Evolutionary conservation across 1,140 invertebrate species (phyloP), one percentile per base, ranked within the genome.

Genomic region (Chironomus tepperi): DNA sequence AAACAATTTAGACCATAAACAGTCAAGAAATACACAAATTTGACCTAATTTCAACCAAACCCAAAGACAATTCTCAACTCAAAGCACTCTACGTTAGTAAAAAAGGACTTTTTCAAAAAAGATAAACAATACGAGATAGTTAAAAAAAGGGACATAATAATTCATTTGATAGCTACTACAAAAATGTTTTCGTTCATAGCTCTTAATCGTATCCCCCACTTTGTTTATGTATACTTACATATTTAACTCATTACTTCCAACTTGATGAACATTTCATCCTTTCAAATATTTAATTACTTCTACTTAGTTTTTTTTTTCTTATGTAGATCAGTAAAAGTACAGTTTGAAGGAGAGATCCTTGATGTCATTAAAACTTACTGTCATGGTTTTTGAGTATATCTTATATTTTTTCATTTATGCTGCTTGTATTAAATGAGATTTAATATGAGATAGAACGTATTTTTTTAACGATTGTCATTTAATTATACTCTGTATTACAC

Each of bases 381-480:
- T 57, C 47, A 57, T 57, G 47, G 47, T 57, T 57, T 57, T 57
- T 12, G 12, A 57, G 12, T n/a, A 34, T 34, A 34, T 34, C n/a
- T n/a, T n/a, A n/a, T n/a, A n/a, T 34, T 34, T 57, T n/a, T 57
- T 57, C 47, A 57, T n/a, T 57, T n/a, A 57, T 57, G 10, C 47
- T 57, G 10, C 47, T 5, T 15, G 24, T 34, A 57, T 10, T 5
- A 57, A 57, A 15, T 5, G n/a, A 57, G 47, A 12, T 15, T n/a
- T 57, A 12, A 57, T 57, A n/a, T 57, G 12, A 57, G 47, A 57
- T 57, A 12, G 12, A 15, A 34, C 24, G 47, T 15, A 57, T n/a
- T 57, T 57, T 57, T 47, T 57, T 57, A n/a, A 57, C 47, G 47
- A 15, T 57, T 57, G 47, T 57, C 47, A 57, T 57, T 57, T 57